Conservation (phyloP, 2,113 vertebrate genomes). For the Tetraodon nigroviridis region DNA sequence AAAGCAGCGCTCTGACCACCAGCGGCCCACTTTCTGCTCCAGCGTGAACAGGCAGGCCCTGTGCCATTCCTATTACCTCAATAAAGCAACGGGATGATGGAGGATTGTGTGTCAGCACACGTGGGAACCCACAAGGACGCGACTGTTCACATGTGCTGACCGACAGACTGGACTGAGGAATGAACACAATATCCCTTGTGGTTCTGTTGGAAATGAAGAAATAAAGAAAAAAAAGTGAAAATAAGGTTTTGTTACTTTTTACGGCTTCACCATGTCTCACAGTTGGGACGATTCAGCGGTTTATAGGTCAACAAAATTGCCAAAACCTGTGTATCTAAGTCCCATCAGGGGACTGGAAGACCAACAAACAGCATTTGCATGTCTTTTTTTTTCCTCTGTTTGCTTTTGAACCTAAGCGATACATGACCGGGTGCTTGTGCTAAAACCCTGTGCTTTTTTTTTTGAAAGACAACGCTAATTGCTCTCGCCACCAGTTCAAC, state of each 20-base stretch:
- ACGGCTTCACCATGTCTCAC: neutral
- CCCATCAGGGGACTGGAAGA: neutral
- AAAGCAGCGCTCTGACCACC: constrained; percentile 49
- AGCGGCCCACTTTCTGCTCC: constrained; percentile 44
- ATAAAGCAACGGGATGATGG: constrained; percentile 49
- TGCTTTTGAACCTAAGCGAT: neutral
- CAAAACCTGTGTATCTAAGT: neutral
- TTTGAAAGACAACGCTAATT: too few relatives aligned
- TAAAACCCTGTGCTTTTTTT: too few relatives aligned
- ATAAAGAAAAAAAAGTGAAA: neutral
- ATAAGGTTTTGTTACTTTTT: neutral
- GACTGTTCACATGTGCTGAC: constrained; percentile 15
- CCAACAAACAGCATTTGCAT: neutral
- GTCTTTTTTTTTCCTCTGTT: neutral
- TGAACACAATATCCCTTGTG: constrained; percentile 15
- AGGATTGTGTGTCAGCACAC: constrained; percentile 24
- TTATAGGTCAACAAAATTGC: constrained; percentile 6
- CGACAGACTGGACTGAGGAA: constrained; percentile 21
- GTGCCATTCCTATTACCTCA: constrained; percentile 62
- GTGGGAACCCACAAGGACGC: constrained; percentile 15
- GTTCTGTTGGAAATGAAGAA: constrained; percentile 10
- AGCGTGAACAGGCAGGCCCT: constrained; percentile 47
- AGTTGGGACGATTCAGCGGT: neutral
- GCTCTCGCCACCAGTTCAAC: too few relatives aligned
- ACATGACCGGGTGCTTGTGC: neutral